Evolutionary conservation across 2,797 vertebrate species (phyloP).

Genomic region (Schizopygopsis pylzovi): DNA sequence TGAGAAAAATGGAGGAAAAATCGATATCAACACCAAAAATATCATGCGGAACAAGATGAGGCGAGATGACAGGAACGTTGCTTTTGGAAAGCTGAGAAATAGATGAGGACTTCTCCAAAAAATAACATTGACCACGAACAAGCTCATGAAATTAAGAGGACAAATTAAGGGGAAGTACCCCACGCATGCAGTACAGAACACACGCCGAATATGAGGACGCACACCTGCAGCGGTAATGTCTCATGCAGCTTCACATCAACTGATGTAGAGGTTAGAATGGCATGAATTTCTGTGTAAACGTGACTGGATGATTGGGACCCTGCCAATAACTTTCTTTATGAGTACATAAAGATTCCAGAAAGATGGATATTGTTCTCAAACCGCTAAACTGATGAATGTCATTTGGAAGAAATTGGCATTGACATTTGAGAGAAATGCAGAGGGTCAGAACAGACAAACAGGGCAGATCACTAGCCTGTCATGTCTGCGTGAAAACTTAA

Average conservation of each 20-base stretch:
- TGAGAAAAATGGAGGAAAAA: slow-evolving; percentile 65
- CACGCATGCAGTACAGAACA: slow-evolving; percentile 74
- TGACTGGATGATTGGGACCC: slow-evolving; percentile 89
- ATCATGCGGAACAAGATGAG: slow-evolving; percentile 92
- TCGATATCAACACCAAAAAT: slow-evolving; percentile 84
- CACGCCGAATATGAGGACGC: slow-evolving; percentile 60
- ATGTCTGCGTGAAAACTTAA: slow-evolving; percentile 56
- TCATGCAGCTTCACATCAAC: slow-evolving; percentile 85
- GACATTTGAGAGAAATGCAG: slow-evolving; percentile 52
- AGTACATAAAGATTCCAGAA: slow-evolving; percentile 69
- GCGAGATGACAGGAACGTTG: slow-evolving; percentile 85
- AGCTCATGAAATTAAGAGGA: slow-evolving; percentile 55
- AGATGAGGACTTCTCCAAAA: slow-evolving; percentile 69
- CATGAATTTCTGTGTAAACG: slow-evolving; percentile 98
- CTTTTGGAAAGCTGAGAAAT: slow-evolving; percentile 72
- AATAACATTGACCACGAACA: slow-evolving; percentile 46
- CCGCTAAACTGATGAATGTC: slow-evolving; percentile 61
- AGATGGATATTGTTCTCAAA: slow-evolving; percentile 68
- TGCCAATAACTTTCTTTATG: slow-evolving; percentile 83
- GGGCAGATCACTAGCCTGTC: slow-evolving; percentile 52
- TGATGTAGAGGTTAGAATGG: slow-evolving; percentile 87
- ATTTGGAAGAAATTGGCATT: slow-evolving; percentile 78
- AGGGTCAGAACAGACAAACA: slow-evolving; percentile 22
- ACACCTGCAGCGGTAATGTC: slow-evolving; percentile 70
- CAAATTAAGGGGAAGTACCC: slow-evolving; percentile 58